Evolutionary conservation across 2,113 vertebrate species (phyloP), one percentile per base, ranked within the genome.

Genomic region (Nesoenas mayeri): DNA sequence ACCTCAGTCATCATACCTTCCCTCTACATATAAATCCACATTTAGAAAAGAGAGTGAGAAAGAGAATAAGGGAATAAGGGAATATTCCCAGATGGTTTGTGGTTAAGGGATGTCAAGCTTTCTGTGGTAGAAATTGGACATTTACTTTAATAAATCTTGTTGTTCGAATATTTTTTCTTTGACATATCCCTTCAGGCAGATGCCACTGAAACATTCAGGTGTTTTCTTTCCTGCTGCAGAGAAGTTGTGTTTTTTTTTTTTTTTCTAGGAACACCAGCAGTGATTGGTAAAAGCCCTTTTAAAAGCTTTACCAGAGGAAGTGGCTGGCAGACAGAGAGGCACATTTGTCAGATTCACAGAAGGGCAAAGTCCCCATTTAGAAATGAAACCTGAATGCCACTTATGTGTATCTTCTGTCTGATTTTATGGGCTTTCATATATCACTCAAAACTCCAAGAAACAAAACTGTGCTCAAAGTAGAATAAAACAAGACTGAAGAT

Each of bases 111-210:
- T 97, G 93, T 94, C 84, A 96, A 92, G 57, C 64, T 88, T 94
- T 94, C 83, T 93, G 66, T 86, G 64, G 86, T 80, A 91, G 69
- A 96, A 95, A 94, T 86, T 88, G 92, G 85, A 90, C 79, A 93
- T 78, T 88, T 89, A 81, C 81, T 97, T 96, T 95, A 96, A 97
- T 96, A 96, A 96, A 96, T 96, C 79, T 94, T 96, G 85, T 96
- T 97, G 95, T 96, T 96, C 6, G 48, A 96, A 78, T 70, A 87
- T 77, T 91, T 93, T 32, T 93, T 95, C 83, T 93, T 93, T 96
- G 96, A 96, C 93, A 87, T 62, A 95, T 85, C n/a, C 91, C 81
- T 94, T 92, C 85, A 88, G 91, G 70, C 72, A 94, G 91, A 91
- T 93, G 85, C 53, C 87, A 91, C 86, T 87, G 91, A 94, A 96